phyloP scores from a whole-genome alignment of 2,888 invertebrate genomes.

The Morpho deidamia region DNA sequence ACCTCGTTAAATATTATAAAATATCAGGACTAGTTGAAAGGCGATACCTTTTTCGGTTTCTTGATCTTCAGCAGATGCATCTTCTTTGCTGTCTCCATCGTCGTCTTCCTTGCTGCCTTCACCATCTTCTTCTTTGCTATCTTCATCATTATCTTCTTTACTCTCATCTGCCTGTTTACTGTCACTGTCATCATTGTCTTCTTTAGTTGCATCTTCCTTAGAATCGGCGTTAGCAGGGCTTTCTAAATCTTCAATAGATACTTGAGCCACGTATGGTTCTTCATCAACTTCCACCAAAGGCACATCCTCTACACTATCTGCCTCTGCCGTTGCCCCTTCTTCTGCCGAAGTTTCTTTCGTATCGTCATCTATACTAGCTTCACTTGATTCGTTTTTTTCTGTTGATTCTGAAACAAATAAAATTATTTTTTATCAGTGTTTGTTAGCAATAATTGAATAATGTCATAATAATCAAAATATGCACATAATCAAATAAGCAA shows the following conservation, averaged over 20 bases:
- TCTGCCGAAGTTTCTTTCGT: slow-evolving; percentile 61
- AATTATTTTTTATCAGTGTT: too few relatives aligned
- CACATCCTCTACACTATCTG: slow-evolving; percentile 39
- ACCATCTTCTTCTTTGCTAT: slow-evolving; percentile 40
- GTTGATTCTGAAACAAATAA: slow-evolving; percentile 53
- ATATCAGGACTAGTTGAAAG: background rate
- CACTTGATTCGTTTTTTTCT: slow-evolving; percentile 74
- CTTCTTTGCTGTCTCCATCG: slow-evolving; percentile 48
- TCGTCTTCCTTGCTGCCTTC: slow-evolving; percentile 51
- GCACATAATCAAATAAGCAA: too few relatives aligned
- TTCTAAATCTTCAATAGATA: slow-evolving; percentile 64
- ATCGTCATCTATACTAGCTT: slow-evolving; percentile 65
- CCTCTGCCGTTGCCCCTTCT: slow-evolving; percentile 47
- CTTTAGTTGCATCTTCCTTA: slow-evolving; percentile 47
- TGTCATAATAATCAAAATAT: too few relatives aligned
- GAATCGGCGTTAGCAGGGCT: slow-evolving; percentile 52
- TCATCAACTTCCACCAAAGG: slow-evolving; percentile 69
- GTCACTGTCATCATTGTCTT: slow-evolving; percentile 48
- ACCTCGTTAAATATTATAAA: background rate
- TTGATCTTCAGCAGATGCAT: slow-evolving; percentile 70
- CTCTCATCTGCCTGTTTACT: slow-evolving; percentile 42
- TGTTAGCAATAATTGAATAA: too few relatives aligned
- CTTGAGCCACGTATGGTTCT: slow-evolving; percentile 67
- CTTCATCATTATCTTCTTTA: slow-evolving; percentile 47
- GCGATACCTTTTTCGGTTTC: slow-evolving; percentile 58